These are phyloP conservation scores for Drosophila mimetica DNA, from an alignment of 2,888 invertebrate genomes.

Conservation along the genomic window DNA sequence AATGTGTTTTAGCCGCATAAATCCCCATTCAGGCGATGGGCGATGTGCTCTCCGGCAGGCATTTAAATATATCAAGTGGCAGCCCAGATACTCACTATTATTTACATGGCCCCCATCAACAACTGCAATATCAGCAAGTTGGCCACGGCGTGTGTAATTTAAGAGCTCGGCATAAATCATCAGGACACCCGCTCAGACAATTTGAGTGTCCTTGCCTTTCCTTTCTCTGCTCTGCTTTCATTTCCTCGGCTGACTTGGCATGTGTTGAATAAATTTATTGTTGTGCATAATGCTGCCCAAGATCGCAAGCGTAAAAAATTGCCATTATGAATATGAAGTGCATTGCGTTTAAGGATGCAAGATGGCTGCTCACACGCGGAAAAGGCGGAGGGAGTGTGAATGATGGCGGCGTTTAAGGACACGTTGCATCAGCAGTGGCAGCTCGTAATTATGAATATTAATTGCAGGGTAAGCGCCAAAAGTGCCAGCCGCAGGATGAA, in stretches of 20 bases:
- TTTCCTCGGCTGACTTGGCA: conserved; percentile 47
- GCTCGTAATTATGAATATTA: conserved; percentile 73
- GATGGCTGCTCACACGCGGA: neutral
- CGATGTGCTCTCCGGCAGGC: conserved; percentile 27
- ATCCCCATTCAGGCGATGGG: conserved; percentile 40
- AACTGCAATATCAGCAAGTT: conserved; percentile 73
- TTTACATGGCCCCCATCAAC: conserved; percentile 50
- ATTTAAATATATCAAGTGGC: conserved; percentile 51
- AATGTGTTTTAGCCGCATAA: conserved; percentile 49
- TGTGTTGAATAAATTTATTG: conserved; percentile 78
- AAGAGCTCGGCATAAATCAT: conserved; percentile 71
- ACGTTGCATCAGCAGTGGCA: conserved; percentile 28
- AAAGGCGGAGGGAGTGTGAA: conserved; percentile 23
- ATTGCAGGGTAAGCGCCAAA: conserved; percentile 45
- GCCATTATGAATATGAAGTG: conserved; percentile 76
- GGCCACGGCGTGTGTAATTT: conserved; percentile 62
- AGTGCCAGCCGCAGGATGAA: conserved; percentile 23
- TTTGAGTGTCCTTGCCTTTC: conserved; percentile 42
- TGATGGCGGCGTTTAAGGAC: conserved; percentile 52
- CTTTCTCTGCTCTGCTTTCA: neutral
- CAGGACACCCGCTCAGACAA: conserved; percentile 40
- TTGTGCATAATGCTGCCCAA: conserved; percentile 74
- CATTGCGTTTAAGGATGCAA: conserved; percentile 60
- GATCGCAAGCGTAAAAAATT: conserved; percentile 53
- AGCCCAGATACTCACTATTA: conserved; percentile 41